Conservation (phyloP, 1,140 invertebrate species). For the Apis dorsata region DNA sequence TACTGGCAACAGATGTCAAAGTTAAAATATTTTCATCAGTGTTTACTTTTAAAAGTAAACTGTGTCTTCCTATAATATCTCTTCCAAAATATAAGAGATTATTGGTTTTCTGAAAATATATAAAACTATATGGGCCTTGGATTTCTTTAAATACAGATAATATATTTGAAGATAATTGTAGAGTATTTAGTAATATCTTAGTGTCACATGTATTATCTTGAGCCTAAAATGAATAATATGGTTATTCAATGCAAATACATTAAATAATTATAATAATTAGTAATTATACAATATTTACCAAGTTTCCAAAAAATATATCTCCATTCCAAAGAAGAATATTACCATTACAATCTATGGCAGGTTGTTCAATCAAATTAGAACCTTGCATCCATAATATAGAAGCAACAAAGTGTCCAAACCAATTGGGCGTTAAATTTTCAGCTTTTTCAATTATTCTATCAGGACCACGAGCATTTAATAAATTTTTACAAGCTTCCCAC, state of each 20-base stretch:
- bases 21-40: slow-evolving; percentile 74
- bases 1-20: slow-evolving; percentile 83
- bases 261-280: slow-evolving; percentile 4
- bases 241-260: neutral
- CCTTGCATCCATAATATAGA: slow-evolving; percentile 88
- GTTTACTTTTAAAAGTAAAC: slow-evolving; percentile 86
- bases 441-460: slow-evolving; percentile 69
- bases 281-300: slow-evolving; percentile 64
- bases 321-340: slow-evolving; percentile 90
- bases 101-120: slow-evolving; percentile 86
- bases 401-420: slow-evolving; percentile 84
- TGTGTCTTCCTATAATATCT: slow-evolving; percentile 92
- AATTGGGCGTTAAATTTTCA: slow-evolving; percentile 78
- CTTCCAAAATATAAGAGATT: slow-evolving; percentile 89
- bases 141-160: slow-evolving; percentile 80
- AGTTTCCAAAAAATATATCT: slow-evolving; percentile 85
- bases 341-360: slow-evolving; percentile 80
- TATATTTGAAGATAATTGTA: slow-evolving; percentile 75
- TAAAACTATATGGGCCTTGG: slow-evolving; percentile 91
- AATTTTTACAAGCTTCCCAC: slow-evolving; percentile 74
- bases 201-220: slow-evolving; percentile 76
- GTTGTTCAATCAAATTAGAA: slow-evolving; percentile 80
- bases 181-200: slow-evolving; percentile 69
- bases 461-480: slow-evolving; percentile 79
- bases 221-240: slow-evolving; percentile 61